Base-by-base conservation (phyloP, 2,888 invertebrate genomes). In the Agriopis leucophaearia region DNA sequence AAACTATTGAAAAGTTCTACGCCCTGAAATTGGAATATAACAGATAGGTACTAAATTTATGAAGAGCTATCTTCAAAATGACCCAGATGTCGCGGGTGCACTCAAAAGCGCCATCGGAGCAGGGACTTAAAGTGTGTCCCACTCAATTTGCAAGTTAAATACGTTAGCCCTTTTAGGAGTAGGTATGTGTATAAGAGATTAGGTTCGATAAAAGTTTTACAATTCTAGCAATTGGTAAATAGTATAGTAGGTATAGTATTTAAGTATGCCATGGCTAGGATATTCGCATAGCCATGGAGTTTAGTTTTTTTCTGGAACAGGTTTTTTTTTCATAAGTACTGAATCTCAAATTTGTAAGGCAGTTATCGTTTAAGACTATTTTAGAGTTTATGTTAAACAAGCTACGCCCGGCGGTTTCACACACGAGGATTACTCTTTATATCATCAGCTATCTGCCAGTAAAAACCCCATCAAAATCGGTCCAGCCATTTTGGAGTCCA, bases 81-180 rank as follows among this genome's bases (percentile, higher is more conserved):
- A 55, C 59, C 65, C 48, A 60, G 59, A 55, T 55, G 50, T 8
- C 47, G 38, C 9, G 8, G 54, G 36, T 55, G 55, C 59, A 68
- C 71, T 69, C 71, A 73, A 66, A 69, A 69, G 52, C 27, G 40
- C 44, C 48, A 55, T 59, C 36, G 40, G 2, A 50, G 36, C 42
- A 48, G 70, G 67, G 55, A 74, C 75, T 74, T 70, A 72, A 76
- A 78, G 73, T 75, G 51, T 64, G 36, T 56, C 40, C 42, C 7
- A 18, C 35, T 47, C 35, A 35, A 54, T 59, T 65, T 65, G 65
- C 59, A 59, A 59, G 65, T 65, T 35, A 55, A 59, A 54, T 65
- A 44, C 6, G 15, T n/a, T 38, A 44, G 51, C 64, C 52, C 27
- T 57, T 52, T 52, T 1, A 38, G 12, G 40, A 42, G 27, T 18